Conservation (phyloP, 35 echinoderm and acorn worm species). For the Nesometra sesokonis region DNA sequence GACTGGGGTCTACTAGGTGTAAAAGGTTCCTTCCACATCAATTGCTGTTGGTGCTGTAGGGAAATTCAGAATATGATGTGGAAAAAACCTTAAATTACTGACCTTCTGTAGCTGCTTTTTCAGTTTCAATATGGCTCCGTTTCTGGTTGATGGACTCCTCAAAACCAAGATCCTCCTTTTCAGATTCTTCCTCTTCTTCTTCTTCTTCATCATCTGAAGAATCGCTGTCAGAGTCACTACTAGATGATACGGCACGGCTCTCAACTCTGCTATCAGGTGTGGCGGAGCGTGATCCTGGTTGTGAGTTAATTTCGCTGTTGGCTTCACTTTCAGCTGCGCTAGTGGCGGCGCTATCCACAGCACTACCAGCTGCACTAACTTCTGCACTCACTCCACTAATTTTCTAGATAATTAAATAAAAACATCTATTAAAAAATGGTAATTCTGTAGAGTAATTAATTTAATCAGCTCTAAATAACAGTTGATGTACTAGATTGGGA, state of each 20-base stretch:
- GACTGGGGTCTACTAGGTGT: too few relatives aligned
- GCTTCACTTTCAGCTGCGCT: background rate
- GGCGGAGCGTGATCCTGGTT: background rate
- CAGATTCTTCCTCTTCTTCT: background rate
- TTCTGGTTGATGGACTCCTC: background rate
- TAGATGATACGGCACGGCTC: background rate
- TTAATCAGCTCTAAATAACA: too few relatives aligned
- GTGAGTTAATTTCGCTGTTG: background rate
- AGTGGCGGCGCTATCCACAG: background rate
- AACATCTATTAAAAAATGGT: too few relatives aligned
- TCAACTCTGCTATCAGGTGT: background rate
- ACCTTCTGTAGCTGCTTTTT: background rate
- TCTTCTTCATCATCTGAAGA: background rate
- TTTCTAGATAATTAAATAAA: background rate
- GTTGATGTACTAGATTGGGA: too few relatives aligned
- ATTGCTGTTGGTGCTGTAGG: too few relatives aligned
- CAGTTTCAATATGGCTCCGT: background rate
- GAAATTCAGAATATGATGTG: too few relatives aligned
- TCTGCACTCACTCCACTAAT: background rate
- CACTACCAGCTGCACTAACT: too few relatives aligned
- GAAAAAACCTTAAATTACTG: too few relatives aligned
- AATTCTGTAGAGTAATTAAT: too few relatives aligned
- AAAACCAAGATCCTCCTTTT: background rate
- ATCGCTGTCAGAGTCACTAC: background rate
- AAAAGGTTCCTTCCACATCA: too few relatives aligned